Evolutionary conservation across 2,888 invertebrate species (phyloP), one percentile per base, ranked within the genome.

Genomic region (Phragmatobia fuliginosa): DNA sequence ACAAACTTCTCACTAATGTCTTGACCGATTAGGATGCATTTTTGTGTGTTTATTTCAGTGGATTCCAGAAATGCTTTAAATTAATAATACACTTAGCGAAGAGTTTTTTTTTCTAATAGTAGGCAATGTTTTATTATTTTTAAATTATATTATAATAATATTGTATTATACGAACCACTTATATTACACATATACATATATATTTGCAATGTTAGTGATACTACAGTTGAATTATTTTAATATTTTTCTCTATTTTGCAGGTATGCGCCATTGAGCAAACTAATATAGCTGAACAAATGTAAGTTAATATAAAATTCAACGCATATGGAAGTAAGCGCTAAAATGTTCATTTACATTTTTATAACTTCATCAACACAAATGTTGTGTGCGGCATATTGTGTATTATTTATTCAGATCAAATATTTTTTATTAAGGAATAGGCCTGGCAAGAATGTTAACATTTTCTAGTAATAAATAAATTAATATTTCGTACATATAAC

Each of bases 91-190:
- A 38, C 4, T 4, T 10, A 18, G 18, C 28, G 28, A 10, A 32
- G 7, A 61, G 36, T 31, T 38, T 67, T 28, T 49, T 16, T 33
- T n/a, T 28, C 32, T 52, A 21, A 28, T 28, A 61, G 11, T n/a
- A 52, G 8, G 11, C 8, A n/a, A 49, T 61, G 33, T 45, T 6
- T 28, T 11, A 49, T 25, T 6, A 31, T n/a, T n/a, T n/a, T n/a
- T n/a, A n/a, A n/a, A n/a, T n/a, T n/a, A n/a, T 79, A 82, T 72
- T 80, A 66, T 49, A 28, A 62, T 79, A 74, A 79, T 79, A 76
- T n/a, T n/a, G 72, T 82, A 60, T 65, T 82, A 74, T 79, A 79
- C 65, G 80, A 77, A 71, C 56, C 64, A 60, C 70, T 73, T 78
- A 62, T 68, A n/a, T n/a, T n/a, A n/a, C n/a, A n/a, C n/a, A n/a